Conservation (phyloP, 2,797 vertebrate species). For the Notamacropus eugenii region DNA sequence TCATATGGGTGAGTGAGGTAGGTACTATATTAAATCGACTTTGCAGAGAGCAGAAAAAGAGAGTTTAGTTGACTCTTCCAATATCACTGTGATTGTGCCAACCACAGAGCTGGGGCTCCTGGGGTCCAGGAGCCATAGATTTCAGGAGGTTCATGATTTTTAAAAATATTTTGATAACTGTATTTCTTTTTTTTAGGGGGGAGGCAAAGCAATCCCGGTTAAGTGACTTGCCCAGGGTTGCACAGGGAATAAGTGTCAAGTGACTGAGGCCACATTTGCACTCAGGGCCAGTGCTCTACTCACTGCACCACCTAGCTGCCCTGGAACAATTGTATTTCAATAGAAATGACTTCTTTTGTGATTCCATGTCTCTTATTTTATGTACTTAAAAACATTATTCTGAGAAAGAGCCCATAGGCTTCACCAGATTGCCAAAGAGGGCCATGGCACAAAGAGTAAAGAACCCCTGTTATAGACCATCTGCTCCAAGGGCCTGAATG, state of each 20-base stretch:
- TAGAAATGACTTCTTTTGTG: neutral
- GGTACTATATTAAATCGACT: neutral
- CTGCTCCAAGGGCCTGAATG: neutral
- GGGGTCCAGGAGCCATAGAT: neutral
- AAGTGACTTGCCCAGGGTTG: too few relatives aligned
- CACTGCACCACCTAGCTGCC: too few relatives aligned
- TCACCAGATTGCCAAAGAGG: neutral
- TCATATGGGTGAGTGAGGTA: too few relatives aligned
- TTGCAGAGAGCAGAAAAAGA: neutral
- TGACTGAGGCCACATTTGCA: too few relatives aligned
- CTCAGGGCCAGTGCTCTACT: too few relatives aligned
- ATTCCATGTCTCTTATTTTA: neutral
- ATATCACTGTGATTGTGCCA: neutral
- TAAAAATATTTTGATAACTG: neutral
- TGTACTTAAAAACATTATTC: neutral
- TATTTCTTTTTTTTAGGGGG: neutral
- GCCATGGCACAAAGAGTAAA: too few relatives aligned
- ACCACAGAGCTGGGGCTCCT: neutral
- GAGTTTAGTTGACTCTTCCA: neutral
- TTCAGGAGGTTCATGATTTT: neutral
- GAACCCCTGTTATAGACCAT: neutral
- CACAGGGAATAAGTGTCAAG: too few relatives aligned
- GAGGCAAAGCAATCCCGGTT: too few relatives aligned
- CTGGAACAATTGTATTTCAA: neutral
- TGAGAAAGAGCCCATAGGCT: neutral